phyloP scores from a whole-genome alignment of 2,113 vertebrate genomes.

The Oncorhynchus clarkii region DNA sequence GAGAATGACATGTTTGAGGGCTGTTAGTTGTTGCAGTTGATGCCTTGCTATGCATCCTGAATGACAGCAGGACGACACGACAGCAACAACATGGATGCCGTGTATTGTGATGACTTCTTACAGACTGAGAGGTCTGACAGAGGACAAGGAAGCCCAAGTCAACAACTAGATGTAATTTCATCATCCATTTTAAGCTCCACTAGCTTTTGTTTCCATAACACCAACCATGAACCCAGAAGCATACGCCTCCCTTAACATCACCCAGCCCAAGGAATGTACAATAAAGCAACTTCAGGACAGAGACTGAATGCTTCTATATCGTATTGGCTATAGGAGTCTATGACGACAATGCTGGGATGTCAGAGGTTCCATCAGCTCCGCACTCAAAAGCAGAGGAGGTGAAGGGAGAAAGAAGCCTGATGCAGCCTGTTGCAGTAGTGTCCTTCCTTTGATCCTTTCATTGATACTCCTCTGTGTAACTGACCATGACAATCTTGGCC shows the following conservation, averaged over 20 bases:
- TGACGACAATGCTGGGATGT: constrained; percentile 50
- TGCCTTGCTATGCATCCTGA: not conserved
- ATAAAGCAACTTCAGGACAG: constrained; percentile 22
- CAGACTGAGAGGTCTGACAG: not conserved
- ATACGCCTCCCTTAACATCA: not conserved
- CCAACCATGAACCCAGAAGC: not conserved
- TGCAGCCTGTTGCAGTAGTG: not conserved
- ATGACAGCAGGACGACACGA: not conserved
- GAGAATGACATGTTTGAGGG: not conserved
- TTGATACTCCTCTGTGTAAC: not conserved
- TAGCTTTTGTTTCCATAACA: not conserved
- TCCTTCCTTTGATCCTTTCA: not conserved
- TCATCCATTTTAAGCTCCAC: not conserved
- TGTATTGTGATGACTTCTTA: not conserved
- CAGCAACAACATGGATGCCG: not conserved
- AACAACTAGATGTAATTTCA: not conserved
- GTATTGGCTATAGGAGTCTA: constrained; percentile 8
- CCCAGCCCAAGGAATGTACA: not conserved
- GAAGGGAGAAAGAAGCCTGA: constrained; percentile 1
- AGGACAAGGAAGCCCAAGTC: not conserved
- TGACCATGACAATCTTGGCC: too few species aligned
- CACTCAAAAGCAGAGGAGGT: not conserved
- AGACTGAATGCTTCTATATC: constrained; percentile 39
- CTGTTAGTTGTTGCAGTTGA: not conserved
- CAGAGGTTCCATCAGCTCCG: constrained; percentile 33